Percentiles rank a stretch among this genome's conserved stretches.
These are phyloP conservation scores for Eurytoma adleriae DNA, from an alignment of 2,888 invertebrate species.

Conservation along the genomic window DNA sequence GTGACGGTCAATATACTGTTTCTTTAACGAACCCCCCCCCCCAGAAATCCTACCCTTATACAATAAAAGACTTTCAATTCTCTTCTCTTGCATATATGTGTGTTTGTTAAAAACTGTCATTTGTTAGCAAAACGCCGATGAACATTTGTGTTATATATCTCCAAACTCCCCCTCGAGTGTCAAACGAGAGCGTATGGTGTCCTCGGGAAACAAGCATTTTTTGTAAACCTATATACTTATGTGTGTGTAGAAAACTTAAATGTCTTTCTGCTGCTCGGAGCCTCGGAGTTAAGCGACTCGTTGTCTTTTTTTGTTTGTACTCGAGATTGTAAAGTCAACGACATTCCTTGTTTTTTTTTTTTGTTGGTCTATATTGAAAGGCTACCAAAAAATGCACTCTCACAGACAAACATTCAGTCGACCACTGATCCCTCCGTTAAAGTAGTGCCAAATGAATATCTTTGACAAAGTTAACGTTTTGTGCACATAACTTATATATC, in stretches of 20 bases:
- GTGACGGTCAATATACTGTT: constrained; percentile 18
- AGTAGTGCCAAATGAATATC: constrained; percentile 34
- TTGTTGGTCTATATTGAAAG: constrained; percentile 45
- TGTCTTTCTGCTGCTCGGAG: constrained; percentile 31
- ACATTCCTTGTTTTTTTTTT: constrained; percentile 30
- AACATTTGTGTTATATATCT: constrained; percentile 34
- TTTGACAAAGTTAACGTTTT: constrained; percentile 39
- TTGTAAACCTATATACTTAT: constrained; percentile 21
- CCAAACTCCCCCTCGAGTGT: neutral
- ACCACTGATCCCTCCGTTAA: constrained; percentile 64
- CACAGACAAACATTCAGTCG: constrained; percentile 76
- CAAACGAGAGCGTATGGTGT: constrained; percentile 27
- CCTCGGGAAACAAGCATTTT: constrained; percentile 19
- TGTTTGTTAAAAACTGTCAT: constrained; percentile 20
- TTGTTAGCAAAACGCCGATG: constrained; percentile 1
- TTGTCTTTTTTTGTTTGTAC: constrained; percentile 26
- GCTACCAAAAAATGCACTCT: constrained; percentile 73
- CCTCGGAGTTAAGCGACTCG: constrained; percentile 29
- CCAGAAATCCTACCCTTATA: neutral
- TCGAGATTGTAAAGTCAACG: constrained; percentile 29
- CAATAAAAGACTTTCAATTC: neutral
- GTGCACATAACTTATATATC: constrained; percentile 44
- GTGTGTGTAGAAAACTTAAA: constrained; percentile 34
- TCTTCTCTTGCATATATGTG: constrained; percentile 38
- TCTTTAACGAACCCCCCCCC: neutral